Evolutionary conservation across 64 coral and sea anemone genomes (phyloP).

Genomic region (Hydrozoanthus tunicans): DNA sequence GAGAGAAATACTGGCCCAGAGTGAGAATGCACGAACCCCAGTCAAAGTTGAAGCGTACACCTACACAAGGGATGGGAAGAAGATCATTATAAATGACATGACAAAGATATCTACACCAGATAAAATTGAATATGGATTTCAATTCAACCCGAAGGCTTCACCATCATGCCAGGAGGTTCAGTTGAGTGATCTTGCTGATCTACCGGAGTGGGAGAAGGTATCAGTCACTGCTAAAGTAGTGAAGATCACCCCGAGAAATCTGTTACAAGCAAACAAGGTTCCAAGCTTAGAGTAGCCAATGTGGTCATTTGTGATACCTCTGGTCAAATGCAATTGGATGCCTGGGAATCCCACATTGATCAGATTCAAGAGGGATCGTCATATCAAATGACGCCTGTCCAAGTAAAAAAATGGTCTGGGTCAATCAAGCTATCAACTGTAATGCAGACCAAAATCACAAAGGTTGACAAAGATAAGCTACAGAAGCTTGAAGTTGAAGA

Average conservation of each 20-base stretch:
- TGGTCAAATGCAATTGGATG: slow-evolving; percentile 9
- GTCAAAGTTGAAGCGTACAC: slow-evolving; percentile 5
- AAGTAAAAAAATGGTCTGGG: neutral
- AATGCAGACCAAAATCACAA: slow-evolving; percentile 22
- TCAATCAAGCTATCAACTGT: neutral
- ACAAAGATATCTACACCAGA: neutral
- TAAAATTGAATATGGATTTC: slow-evolving; percentile 3
- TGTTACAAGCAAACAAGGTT: neutral
- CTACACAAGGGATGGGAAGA: slow-evolving; percentile 4
- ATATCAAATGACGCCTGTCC: slow-evolving; percentile 10
- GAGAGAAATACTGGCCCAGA: neutral
- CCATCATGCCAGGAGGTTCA: slow-evolving; percentile 20
- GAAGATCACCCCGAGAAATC: slow-evolving; percentile 1
- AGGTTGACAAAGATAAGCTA: slow-evolving; percentile 18
- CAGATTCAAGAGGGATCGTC: slow-evolving; percentile 1
- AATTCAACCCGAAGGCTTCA: slow-evolving; percentile 10
- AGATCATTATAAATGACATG: slow-evolving; percentile 8
- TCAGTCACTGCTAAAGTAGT: slow-evolving; percentile 1
- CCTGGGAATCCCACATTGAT: slow-evolving; percentile 6
- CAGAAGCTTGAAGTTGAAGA: slow-evolving; percentile 25
- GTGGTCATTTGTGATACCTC: slow-evolving; percentile 25
- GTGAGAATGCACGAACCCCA: neutral
- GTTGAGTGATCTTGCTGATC: slow-evolving; percentile 22
- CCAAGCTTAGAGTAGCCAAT: slow-evolving; percentile 19
- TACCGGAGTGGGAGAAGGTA: slow-evolving; percentile 1